phyloP scores from a whole-genome alignment of 2,113 vertebrate species.

The Pedetes capensis region DNA sequence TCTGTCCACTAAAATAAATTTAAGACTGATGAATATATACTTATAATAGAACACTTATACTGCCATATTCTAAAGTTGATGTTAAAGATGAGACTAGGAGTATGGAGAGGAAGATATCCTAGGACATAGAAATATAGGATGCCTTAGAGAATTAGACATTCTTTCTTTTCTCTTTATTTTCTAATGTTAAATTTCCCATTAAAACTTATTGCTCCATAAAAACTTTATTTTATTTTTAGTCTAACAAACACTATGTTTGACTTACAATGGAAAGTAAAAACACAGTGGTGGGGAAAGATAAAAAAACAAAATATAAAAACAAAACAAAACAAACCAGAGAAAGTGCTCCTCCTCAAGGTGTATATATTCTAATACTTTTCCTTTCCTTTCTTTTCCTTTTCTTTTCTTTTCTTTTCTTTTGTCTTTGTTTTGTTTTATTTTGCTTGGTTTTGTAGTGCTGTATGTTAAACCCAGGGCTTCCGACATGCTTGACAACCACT shows the following conservation, averaged over 20 bases:
- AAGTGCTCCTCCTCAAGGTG: not conserved
- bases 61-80: not conserved
- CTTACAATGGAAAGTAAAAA: not conserved
- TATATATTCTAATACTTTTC: not conserved
- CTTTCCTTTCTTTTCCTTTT: not conserved
- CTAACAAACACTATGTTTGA: not conserved
- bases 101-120: not conserved
- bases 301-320: too few species aligned
- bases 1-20: not conserved
- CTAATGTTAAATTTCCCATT: not conserved
- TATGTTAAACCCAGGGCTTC: accelerated
- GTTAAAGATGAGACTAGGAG: not conserved
- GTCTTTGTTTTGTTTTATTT: not conserved
- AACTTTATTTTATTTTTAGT: not conserved
- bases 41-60: not conserved
- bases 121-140: not conserved
- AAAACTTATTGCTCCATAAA: not conserved
- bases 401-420: not conserved
- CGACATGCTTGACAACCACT: not conserved
- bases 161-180: not conserved
- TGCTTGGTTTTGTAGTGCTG: not conserved
- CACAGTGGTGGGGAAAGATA: not conserved
- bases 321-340: too few species aligned
- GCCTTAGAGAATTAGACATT: not conserved
- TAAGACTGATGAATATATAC: not conserved